phyloP scores from a whole-genome alignment of 1,140 invertebrate genomes.

The Drosophila cardini region DNA sequence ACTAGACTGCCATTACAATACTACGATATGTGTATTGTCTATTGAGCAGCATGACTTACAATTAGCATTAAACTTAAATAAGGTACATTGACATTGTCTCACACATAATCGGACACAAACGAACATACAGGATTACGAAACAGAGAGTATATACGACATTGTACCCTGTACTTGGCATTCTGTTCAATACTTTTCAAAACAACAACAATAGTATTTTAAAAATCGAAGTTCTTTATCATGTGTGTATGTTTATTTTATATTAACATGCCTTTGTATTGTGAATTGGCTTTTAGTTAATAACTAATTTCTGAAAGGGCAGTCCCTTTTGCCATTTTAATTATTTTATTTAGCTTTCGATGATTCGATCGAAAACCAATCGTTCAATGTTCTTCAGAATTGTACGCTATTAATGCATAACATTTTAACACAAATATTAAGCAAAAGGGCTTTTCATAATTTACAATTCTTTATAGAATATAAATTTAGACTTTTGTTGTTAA shows the following conservation, averaged over 20 bases:
- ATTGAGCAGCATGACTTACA: slow-evolving; percentile 82
- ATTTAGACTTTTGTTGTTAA: slow-evolving; percentile 30
- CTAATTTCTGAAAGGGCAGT: slow-evolving; percentile 18
- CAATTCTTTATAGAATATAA: slow-evolving; percentile 28
- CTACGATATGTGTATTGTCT: slow-evolving; percentile 49
- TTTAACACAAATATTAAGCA: slow-evolving; percentile 29
- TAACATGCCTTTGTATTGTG: slow-evolving; percentile 39
- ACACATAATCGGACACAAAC: slow-evolving; percentile 66
- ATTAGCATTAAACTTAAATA: slow-evolving; percentile 80
- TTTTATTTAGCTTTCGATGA: slow-evolving; percentile 14
- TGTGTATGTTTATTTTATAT: slow-evolving; percentile 33
- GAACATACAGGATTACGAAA: slow-evolving; percentile 12
- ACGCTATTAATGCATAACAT: slow-evolving; percentile 6
- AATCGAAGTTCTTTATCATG: slow-evolving; percentile 40
- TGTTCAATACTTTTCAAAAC: slow-evolving; percentile 42
- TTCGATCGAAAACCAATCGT: slow-evolving; percentile 15
- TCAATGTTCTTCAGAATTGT: slow-evolving; percentile 16
- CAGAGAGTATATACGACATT: slow-evolving; percentile 16
- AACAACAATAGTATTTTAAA: slow-evolving; percentile 39
- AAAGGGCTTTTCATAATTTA: slow-evolving; percentile 32
- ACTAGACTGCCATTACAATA: slow-evolving; percentile 78
- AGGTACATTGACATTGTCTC: slow-evolving; percentile 72
- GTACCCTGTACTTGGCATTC: slow-evolving; percentile 26
- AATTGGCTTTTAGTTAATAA: slow-evolving; percentile 43
- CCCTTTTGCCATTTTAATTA: slow-evolving; percentile 44